Evolutionary conservation across 2,113 vertebrate species (phyloP), one percentile per base, ranked within the genome.

Genomic region (Brachypodius melanocephalos): DNA sequence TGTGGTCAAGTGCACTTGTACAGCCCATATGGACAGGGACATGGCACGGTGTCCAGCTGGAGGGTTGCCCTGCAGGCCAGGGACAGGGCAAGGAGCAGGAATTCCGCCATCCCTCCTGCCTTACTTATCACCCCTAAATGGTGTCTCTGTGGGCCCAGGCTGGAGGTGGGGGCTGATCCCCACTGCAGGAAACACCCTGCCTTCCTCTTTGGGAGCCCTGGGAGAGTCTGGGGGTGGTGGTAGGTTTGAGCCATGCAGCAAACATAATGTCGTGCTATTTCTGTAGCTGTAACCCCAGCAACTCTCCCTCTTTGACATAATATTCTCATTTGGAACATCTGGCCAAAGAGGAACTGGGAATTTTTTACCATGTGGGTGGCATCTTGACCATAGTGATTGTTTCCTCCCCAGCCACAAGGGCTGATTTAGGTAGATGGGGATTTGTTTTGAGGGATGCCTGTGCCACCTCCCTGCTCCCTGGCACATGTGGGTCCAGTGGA

Each of bases 271-370:
- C 57, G 62, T 14, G 25, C 75, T 94, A 66, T 96, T 93, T 96
- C 68, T 93, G 66, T 49, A 51, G 21, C 4, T 61, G 92, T 66
- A 94, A 69, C 85, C 71, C 71, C 58, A 55, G 94, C 62, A 96
- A 85, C 88, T 88, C 36, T 72, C 71, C 36, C 20, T 52, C 42
- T 80, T 40, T 85, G 92, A 46, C 75, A 59, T 32, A 68, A 90
- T 66, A 22, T 17, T 12, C 34, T 95, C 26, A 69, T 76, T 28
- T 90, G 82, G 66, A 32, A 32, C 52, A 54, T 20, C 32, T 54
- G 19, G 85, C 46, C 75, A 66, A 96, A 95, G 92, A 96, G 92
- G 96, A 97, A 95, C 62, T 91, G 71, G 54, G 67, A 54, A 83
- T 91, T 88, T 31, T 88, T 88, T 58, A 62, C 34, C 32, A 10